Conservation (phyloP, 2,113 vertebrate species). For the Willisornis vidua region DNA sequence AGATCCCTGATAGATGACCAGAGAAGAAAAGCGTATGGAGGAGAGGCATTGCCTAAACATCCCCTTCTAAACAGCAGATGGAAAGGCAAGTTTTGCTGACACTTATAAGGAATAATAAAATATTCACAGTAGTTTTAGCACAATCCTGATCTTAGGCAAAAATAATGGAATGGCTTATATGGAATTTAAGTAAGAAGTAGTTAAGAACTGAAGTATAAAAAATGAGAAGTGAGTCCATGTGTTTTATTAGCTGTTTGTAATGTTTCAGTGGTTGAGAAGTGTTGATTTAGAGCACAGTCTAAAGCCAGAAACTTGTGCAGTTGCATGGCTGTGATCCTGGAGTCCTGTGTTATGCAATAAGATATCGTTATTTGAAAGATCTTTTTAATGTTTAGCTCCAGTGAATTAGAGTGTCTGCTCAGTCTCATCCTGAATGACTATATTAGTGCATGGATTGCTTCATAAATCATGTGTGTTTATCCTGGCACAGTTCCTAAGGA, state of each 20-base stretch:
- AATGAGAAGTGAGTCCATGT: fast-evolving
- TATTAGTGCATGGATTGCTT: neutral
- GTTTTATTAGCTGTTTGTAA: neutral
- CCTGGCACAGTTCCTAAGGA: slow-evolving; percentile 25
- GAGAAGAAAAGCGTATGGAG: neutral
- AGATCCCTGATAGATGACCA: neutral
- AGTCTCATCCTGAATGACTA: neutral
- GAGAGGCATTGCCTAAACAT: neutral
- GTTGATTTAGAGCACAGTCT: neutral
- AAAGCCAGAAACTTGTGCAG: neutral
- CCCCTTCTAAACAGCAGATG: neutral
- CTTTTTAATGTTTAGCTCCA: neutral
- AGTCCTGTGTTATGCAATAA: neutral
- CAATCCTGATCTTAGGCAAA: neutral
- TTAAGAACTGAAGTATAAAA: neutral
- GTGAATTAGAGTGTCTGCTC: neutral
- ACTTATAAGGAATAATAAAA: neutral
- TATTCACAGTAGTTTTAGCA: neutral
- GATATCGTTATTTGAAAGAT: neutral
- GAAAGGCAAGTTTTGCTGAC: neutral
- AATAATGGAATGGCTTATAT: neutral
- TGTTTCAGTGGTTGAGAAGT: neutral
- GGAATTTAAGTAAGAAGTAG: neutral
- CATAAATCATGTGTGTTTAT: slow-evolving; percentile 39
- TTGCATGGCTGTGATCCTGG: neutral